These are phyloP conservation scores for Tapirus terrestris DNA, from an alignment of 2,113 vertebrate genomes.

Conservation along the genomic window DNA sequence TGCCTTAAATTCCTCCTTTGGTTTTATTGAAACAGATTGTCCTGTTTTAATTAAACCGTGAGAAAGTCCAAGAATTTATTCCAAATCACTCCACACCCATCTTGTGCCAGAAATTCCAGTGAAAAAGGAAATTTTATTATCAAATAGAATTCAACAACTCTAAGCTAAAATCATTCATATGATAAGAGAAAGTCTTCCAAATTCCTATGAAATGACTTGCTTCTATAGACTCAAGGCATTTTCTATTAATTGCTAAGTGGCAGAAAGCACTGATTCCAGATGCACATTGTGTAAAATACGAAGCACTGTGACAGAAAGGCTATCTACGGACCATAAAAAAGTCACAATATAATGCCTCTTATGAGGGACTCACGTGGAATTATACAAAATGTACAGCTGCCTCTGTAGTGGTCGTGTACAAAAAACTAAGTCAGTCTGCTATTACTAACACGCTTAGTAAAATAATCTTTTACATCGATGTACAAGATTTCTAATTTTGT, in stretches of 20 bases:
- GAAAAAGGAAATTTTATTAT: neutral
- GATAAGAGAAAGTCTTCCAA: neutral
- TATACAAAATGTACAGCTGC: neutral
- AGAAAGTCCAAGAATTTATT: neutral
- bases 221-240: neutral
- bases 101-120: neutral
- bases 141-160: neutral
- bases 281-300: neutral
- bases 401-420: neutral
- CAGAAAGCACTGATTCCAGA: neutral
- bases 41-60: neutral
- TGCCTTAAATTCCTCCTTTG: neutral
- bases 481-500: neutral
- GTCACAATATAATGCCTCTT: neutral
- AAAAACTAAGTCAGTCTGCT: neutral
- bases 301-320: neutral
- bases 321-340: neutral
- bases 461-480: neutral
- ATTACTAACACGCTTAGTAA: neutral
- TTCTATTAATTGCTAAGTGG: neutral
- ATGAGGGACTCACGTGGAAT: neutral
- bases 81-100: neutral
- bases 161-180: constrained; percentile 23
- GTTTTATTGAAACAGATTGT: neutral
- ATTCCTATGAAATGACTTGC: neutral